phyloP scores from a whole-genome alignment of 2,888 invertebrate species.

The Apoda limacodes region DNA sequence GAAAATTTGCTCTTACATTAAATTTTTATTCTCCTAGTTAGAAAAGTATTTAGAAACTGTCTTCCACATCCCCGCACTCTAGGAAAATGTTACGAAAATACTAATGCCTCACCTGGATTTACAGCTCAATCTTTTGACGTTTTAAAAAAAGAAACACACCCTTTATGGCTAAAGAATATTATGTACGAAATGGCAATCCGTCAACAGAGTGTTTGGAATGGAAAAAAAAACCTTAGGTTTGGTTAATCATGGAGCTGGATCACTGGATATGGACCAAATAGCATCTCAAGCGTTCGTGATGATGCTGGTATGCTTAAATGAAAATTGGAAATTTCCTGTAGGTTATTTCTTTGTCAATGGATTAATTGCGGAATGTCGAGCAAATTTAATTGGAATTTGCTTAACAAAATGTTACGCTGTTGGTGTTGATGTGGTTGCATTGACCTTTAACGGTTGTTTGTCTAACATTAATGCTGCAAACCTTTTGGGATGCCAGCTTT shows the following conservation, averaged over 20 bases:
- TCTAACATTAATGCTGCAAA: conserved; percentile 14
- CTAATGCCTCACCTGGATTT: conserved; percentile 16
- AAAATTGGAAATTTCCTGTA: conserved; percentile 19
- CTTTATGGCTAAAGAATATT: no score
- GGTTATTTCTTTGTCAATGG: conserved; percentile 15
- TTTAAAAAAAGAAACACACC: conserved; percentile 16
- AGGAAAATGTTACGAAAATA: conserved; percentile 17
- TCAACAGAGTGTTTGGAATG: conserved; percentile 14
- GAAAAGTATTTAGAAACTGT: conserved; percentile 13
- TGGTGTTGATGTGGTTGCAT: conserved; percentile 15
- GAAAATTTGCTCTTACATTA: conserved; percentile 21
- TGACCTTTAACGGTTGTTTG: conserved; percentile 19
- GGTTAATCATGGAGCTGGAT: conserved; percentile 14
- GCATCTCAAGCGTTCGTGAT: conserved; percentile 17
- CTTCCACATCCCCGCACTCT: conserved; percentile 20
- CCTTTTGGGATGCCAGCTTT: conserved; percentile 8
- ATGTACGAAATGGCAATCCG: conserved; percentile 19
- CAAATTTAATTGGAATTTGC: conserved; percentile 14
- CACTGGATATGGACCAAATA: conserved; percentile 7
- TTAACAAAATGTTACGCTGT: conserved; percentile 13
- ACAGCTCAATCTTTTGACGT: conserved; percentile 17
- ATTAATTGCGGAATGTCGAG: conserved; percentile 15
- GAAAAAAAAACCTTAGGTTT: conserved; percentile 13
- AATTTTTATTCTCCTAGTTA: conserved; percentile 17
- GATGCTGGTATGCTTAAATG: conserved; percentile 14